Evolutionary conservation across 2,113 vertebrate genomes (phyloP), one percentile per base, ranked within the genome.

Genomic region (Microtus richardsoni): DNA sequence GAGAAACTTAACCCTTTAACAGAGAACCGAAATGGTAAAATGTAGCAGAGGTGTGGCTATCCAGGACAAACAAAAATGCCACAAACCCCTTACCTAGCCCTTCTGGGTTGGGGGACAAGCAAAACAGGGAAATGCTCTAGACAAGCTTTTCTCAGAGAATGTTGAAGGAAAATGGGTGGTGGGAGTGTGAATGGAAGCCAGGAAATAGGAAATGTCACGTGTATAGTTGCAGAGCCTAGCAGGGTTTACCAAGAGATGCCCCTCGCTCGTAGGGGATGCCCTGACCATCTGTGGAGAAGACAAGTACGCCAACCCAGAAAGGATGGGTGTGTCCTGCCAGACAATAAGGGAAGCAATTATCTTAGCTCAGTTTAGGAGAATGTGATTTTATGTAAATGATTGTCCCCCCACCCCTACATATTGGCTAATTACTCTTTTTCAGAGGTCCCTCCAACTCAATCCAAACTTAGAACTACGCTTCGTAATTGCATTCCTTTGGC

Each of bases 401-500:
- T 95, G 58, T 41, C 33, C 26, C 16, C 41, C 49, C n/a, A 33
- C 64, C 75, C 96, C 19, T 1, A 58, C 54, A 58, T 19, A 70
- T 10, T 58, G 85, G 73, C 19, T 95, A 95, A 96, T 94, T 82
- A 93, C 9, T 95, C 60, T 82, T 96, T 95, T 91, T 74, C 92
- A 78, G 47, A 64, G 80, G 77, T 86, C 77, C 71, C 54, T 92
- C 77, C 66, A 64, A 80, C 77, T 90, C 52, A 91, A 77, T 54
- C 58, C 85, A 92, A 93, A 94, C 41, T 93, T 85, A 92, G 85
- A 94, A 73, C 4, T 79, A 60, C 28, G 82, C 54, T 71, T 64
- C 79, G 71, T 93, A 92, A 96, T 54, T 93, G 52, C 71, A 78
- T 91, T 98, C 95, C 82, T 91, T 6, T 83, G 89, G 90, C 90